Conservation (phyloP, 1,140 invertebrate genomes). For the Camponotus pennsylvanicus region DNA sequence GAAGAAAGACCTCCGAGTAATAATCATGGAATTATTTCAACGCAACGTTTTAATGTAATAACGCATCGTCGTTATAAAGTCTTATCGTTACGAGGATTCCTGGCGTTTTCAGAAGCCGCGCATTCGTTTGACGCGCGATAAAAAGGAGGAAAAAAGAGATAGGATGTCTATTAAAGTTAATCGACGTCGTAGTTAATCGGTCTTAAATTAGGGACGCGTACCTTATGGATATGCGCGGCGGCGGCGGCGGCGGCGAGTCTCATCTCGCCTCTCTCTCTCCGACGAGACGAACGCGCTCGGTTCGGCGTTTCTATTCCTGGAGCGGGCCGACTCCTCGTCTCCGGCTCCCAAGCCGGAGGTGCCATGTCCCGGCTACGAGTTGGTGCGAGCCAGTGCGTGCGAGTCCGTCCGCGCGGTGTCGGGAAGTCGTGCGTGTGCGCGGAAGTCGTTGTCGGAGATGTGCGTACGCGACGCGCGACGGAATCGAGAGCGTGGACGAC, state of each 20-base stretch:
- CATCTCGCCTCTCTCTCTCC: slow-evolving; percentile 39
- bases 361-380: slow-evolving; percentile 69
- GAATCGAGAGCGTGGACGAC: slow-evolving; percentile 61
- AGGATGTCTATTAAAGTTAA: slow-evolving; percentile 45
- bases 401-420: slow-evolving; percentile 71
- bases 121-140: background rate
- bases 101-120: no score
- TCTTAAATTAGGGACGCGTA: slow-evolving; percentile 53
- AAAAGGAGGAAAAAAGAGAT: background rate
- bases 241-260: slow-evolving; percentile 1
- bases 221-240: background rate
- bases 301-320: slow-evolving; percentile 85
- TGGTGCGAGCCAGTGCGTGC: slow-evolving; percentile 55
- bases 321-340: slow-evolving; percentile 82
- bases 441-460: slow-evolving; percentile 51
- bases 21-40: background rate
- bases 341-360: slow-evolving; percentile 75
- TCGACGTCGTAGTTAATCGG: slow-evolving; percentile 27
- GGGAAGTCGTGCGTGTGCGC: slow-evolving; percentile 60
- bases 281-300: slow-evolving; percentile 62
- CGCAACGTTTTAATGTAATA: background rate
- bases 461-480: slow-evolving; percentile 55
- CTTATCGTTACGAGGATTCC: background rate
- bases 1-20: background rate
- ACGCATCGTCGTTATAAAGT: background rate